Evolutionary conservation across 2,113 vertebrate genomes (phyloP), one percentile per base, ranked within the genome.

Genomic region (Fregata magnificens): DNA sequence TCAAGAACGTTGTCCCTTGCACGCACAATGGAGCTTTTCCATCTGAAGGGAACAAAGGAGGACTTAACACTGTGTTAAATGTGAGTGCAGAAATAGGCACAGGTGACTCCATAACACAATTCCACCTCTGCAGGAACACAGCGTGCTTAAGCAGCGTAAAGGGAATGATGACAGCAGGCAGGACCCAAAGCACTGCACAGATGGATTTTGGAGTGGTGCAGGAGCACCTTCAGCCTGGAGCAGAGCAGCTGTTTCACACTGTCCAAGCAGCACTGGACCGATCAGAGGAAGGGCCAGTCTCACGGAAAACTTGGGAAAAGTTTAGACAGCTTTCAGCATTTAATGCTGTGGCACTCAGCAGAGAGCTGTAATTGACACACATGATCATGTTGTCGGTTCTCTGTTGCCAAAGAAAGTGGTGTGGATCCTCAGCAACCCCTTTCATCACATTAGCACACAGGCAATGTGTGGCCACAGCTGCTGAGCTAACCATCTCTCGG

Each of bases 401-500:
- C 19, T 52, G 38, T 52, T 86, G 62, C 47, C 73, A 53, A 49
- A 76, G 69, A 55, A 63, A 72, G 73, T 20, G 55, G 10, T 0
- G 0, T 69, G 49, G 53, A 56, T 89, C 29, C 50, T 71, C 29
- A 50, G 40, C n/a, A 80, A 24, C 22, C 16, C 24, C 26, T 31
- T 47, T 63, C 29, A n/a, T 47, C 20, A 4, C 2, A 0, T 42
- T 38, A 24, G 42, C 8, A 2, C 2, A 1, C 3, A 9, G 59
- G 50, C 21, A 25, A 16, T 12, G 22, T 0, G 4, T 10, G 16
- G 45, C 31, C 3, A 1, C 28, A 53, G 66, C 53, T 84, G 69
- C 80, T 63, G 94, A 86, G 65, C 31, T 59, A 58, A 40, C 26
- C 53, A 56, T 38, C 42, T 70, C 42, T 66, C 2, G 1, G 40